These are phyloP conservation scores for Drosophila cardini DNA, from an alignment of 1,140 invertebrate species.

Conservation along the genomic window DNA sequence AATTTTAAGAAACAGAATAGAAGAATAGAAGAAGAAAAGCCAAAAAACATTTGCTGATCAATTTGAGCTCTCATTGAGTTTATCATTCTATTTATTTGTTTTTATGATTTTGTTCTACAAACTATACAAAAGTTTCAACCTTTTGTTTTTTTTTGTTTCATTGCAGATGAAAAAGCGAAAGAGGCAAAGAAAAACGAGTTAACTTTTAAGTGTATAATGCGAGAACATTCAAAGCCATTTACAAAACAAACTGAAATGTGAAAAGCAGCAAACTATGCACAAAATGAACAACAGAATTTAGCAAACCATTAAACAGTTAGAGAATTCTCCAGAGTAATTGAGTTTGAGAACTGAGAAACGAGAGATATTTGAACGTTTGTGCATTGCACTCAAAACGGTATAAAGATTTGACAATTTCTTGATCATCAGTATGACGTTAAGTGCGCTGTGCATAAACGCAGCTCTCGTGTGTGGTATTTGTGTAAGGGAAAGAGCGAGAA, in stretches of 20 bases:
- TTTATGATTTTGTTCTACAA: slow-evolving; percentile 20
- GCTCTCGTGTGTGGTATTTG: not conserved
- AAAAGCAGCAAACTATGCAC: slow-evolving; percentile 32
- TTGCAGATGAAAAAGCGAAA: slow-evolving; percentile 13
- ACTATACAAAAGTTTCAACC: slow-evolving; percentile 22
- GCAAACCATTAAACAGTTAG: slow-evolving; percentile 36
- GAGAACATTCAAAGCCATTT: slow-evolving; percentile 70
- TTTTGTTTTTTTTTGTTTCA: slow-evolving; percentile 10
- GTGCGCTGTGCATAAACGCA: slow-evolving; percentile 14
- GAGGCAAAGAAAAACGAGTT: slow-evolving; percentile 39
- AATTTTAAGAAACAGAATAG: slow-evolving; percentile 53
- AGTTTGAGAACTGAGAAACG: not conserved
- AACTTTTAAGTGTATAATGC: slow-evolving; percentile 47
- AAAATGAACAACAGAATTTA: slow-evolving; percentile 27
- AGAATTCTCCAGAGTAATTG: slow-evolving; percentile 17
- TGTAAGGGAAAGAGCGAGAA: not conserved
- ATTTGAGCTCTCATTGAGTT: slow-evolving; percentile 45
- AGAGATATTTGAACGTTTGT: slow-evolving; percentile 4
- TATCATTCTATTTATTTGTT: slow-evolving; percentile 15
- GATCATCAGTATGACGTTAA: slow-evolving; percentile 2
- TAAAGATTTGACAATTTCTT: not conserved
- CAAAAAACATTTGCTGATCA: slow-evolving; percentile 75
- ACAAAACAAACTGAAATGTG: slow-evolving; percentile 14
- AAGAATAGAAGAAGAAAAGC: slow-evolving; percentile 71
- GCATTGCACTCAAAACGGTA: not conserved